phyloP scores from a whole-genome alignment of 2,797 vertebrate genomes.

The Parauchenoglanis ngamensis region DNA sequence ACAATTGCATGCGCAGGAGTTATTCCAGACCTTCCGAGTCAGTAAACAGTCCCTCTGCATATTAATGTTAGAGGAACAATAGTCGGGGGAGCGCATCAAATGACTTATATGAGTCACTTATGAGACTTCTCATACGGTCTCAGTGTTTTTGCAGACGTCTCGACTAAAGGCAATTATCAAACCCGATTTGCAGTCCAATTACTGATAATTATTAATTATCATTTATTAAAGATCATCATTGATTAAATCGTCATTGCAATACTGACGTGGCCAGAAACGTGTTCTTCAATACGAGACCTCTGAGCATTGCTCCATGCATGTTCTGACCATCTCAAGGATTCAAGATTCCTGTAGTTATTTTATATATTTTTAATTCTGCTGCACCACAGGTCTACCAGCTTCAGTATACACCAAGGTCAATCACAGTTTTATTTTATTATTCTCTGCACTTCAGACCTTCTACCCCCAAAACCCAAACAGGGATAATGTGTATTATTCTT shows the following conservation, averaged over 20 bases:
- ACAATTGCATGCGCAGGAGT: constrained; percentile 60
- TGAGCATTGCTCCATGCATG: background rate
- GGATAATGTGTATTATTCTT: background rate
- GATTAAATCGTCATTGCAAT: background rate
- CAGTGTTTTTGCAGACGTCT: background rate
- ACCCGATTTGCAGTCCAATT: background rate
- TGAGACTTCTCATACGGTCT: background rate
- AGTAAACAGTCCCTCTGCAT: constrained; percentile 49
- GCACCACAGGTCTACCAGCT: background rate
- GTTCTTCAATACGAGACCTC: background rate
- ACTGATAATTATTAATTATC: background rate
- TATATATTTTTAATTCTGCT: background rate
- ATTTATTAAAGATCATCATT: background rate
- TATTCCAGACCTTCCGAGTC: constrained; percentile 63
- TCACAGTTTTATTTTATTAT: too few relatives aligned
- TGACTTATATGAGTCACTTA: background rate
- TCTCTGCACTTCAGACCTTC: background rate
- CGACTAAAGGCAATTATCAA: background rate
- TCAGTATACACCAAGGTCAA: background rate
- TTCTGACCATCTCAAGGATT: background rate
- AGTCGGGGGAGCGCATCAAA: background rate
- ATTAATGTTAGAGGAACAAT: background rate
- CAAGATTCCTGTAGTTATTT: background rate
- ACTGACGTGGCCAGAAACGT: background rate
- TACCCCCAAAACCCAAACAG: background rate